A percentile compares a stretch with the other conserved stretches of the same genome.
Conservation (phyloP, 2,888 invertebrate species). For the Bedellia somnulentella region DNA sequence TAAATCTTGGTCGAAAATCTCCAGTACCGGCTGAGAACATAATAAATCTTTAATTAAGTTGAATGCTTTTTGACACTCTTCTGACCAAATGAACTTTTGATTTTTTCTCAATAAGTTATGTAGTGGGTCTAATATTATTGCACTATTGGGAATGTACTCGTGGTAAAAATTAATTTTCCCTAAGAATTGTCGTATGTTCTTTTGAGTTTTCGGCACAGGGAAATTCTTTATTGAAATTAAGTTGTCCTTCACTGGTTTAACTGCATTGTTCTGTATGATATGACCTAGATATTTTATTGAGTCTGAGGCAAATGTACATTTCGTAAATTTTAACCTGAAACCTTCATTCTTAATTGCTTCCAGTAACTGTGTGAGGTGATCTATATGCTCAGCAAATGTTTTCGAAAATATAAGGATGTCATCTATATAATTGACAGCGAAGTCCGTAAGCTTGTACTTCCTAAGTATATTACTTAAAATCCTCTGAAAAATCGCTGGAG, state of each 20-base stretch:
- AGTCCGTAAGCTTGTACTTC: constrained; percentile 6
- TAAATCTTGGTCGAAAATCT: constrained; percentile 1
- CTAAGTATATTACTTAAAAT: constrained; percentile 10
- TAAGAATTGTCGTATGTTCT: background rate
- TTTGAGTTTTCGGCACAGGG: background rate
- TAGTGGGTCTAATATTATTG: constrained; percentile 3
- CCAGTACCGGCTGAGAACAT: constrained; percentile 1
- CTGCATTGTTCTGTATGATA: constrained; percentile 1
- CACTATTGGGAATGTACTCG: constrained; percentile 4
- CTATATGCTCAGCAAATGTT: constrained; percentile 4
- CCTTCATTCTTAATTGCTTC: constrained; percentile 9
- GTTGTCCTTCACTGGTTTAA: constrained; percentile 1
- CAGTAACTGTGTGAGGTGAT: constrained; percentile 9
- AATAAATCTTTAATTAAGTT: constrained; percentile 4
- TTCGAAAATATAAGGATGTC: constrained; percentile 5
- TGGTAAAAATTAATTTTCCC: constrained; percentile 2
- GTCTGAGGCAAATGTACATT: constrained; percentile 5
- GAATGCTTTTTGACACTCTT: constrained; percentile 6
- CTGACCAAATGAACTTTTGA: constrained; percentile 4
- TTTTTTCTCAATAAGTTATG: no score
- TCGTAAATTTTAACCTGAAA: constrained; percentile 4
- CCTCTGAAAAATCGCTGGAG: constrained; percentile 14
- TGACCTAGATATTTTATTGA: background rate
- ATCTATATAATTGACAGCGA: constrained; percentile 5
- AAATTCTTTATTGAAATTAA: constrained; percentile 1